A percentile compares a stretch with the other conserved stretches of the same genome.
Conservation (phyloP, 1,140 invertebrate species). For the Brachionus manjavacas region DNA sequence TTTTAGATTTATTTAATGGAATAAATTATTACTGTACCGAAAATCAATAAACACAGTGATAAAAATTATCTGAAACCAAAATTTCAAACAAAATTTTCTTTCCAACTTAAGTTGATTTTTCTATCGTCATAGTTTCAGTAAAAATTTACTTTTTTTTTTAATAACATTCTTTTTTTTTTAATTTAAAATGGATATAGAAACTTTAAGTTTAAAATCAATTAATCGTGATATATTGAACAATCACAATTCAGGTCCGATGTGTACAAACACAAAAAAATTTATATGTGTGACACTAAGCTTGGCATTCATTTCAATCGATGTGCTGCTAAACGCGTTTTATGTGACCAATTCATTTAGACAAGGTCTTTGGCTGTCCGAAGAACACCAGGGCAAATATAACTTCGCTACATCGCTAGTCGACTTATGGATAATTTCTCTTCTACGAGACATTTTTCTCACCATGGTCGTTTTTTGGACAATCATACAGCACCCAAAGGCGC, state of each 20-base stretch:
- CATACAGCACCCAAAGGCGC: background rate
- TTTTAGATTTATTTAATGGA: background rate
- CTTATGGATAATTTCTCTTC: constrained; percentile 4
- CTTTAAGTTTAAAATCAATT: constrained; percentile 8
- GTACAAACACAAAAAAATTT: constrained; percentile 8
- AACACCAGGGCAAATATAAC: background rate
- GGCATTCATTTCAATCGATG: background rate
- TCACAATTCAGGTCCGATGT: background rate
- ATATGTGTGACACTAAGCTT: background rate
- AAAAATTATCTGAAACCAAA: constrained; percentile 5
- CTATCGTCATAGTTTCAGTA: constrained; percentile 2
- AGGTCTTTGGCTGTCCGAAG: background rate
- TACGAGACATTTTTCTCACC: background rate
- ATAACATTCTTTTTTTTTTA: background rate
- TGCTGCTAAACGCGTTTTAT: background rate
- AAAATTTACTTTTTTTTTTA: background rate
- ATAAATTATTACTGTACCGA: background rate
- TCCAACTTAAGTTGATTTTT: background rate
- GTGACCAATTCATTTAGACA: background rate
- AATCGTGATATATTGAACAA: background rate
- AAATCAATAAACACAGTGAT: background rate
- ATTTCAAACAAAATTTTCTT: background rate
- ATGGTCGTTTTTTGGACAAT: background rate
- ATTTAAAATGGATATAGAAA: constrained; percentile 14
- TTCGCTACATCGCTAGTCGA: background rate